Evolutionary conservation across 2,113 vertebrate species (phyloP).

Genomic region (Astatoreochromis straeleni): DNA sequence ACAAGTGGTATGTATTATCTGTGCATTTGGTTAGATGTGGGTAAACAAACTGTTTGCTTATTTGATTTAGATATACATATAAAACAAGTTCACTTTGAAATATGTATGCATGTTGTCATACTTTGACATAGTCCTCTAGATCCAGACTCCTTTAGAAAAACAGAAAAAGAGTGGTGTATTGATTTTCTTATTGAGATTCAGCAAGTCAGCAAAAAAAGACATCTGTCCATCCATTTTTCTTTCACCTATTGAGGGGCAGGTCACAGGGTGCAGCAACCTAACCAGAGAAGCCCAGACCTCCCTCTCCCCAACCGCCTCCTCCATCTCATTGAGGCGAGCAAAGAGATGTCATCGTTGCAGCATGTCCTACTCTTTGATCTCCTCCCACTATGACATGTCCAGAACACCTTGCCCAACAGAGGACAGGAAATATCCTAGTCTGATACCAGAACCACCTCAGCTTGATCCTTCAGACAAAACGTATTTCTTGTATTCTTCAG

Average conservation of each 20-base stretch:
- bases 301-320: background rate
- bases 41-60: background rate
- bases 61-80: background rate
- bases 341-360: background rate
- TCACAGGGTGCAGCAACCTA: background rate
- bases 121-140: background rate
- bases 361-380: background rate
- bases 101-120: background rate
- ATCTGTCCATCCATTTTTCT: background rate
- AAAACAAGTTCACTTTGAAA: background rate
- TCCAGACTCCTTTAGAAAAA: background rate
- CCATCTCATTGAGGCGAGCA: background rate
- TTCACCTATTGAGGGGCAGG: background rate
- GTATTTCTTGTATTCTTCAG: background rate
- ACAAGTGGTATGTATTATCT: background rate
- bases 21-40: background rate
- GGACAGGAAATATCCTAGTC: background rate
- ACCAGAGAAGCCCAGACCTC: background rate
- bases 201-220: background rate
- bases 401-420: background rate
- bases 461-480: rapidly evolving
- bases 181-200: background rate
- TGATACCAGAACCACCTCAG: background rate
- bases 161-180: background rate
- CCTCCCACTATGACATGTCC: background rate